Conservation (phyloP, 2,113 vertebrate genomes). For the Engraulis encrasicolus region DNA sequence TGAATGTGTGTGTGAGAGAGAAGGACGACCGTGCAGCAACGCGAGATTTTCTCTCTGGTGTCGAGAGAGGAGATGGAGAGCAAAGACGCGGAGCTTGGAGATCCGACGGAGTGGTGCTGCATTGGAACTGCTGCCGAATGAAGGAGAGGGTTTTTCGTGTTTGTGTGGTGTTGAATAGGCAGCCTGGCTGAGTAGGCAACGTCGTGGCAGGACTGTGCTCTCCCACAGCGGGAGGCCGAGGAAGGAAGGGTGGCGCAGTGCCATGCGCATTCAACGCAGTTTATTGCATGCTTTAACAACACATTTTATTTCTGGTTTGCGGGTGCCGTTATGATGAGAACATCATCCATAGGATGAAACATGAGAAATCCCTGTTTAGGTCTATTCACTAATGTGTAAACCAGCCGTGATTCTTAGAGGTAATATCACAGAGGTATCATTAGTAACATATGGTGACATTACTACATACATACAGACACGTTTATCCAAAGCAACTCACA, state of each 20-base stretch:
- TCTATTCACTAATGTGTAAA: neutral
- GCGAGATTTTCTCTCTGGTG: constrained; percentile 52
- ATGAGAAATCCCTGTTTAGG: neutral
- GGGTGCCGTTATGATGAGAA: neutral
- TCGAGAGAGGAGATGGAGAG: constrained; percentile 46
- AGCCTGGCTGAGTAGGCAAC: no score
- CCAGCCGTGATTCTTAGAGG: neutral
- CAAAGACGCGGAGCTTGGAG: constrained; percentile 41
- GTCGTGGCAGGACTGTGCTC: neutral
- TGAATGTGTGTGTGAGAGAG: constrained; percentile 2
- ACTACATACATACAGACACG: no score
- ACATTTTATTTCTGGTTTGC: neutral
- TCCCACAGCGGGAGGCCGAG: neutral
- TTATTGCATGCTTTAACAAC: neutral
- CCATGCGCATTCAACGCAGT: neutral
- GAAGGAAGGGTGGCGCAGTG: neutral
- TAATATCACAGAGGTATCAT: neutral
- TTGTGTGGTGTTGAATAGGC: neutral
- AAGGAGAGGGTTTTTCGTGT: no score
- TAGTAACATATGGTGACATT: neutral
- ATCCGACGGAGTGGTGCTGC: constrained; percentile 51
- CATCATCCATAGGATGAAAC: neutral
- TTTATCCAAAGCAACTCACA: no score
- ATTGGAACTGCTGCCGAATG: constrained; percentile 39
- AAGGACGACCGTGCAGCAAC: constrained; percentile 57